A percentile compares a stretch with the other conserved stretches of the same genome.
phyloP scores from a whole-genome alignment of 2,888 invertebrate species.

The Euzophera pinguis region DNA sequence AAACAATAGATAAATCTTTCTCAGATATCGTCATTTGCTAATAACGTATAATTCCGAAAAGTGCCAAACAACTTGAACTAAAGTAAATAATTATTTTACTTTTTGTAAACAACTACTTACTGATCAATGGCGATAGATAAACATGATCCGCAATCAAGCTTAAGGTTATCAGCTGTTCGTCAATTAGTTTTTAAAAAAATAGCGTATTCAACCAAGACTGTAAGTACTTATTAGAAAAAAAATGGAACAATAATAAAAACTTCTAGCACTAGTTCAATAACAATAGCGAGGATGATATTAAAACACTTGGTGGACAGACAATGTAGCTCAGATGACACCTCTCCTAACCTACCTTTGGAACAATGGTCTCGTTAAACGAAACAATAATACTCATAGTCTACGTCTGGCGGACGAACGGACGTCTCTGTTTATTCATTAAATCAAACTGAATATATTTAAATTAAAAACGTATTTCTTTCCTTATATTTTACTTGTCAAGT shows the following conservation, averaged over 20 bases:
- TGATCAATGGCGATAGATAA: neutral
- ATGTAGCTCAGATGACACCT: constrained; percentile 59
- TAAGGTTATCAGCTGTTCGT: no score
- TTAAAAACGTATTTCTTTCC: constrained; percentile 26
- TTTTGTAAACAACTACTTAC: no score
- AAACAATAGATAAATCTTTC: no score
- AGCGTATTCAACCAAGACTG: neutral
- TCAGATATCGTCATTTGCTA: no score
- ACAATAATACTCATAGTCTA: constrained; percentile 53
- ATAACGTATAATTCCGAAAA: neutral
- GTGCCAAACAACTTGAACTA: no score
- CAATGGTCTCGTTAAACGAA: constrained; percentile 66
- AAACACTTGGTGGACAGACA: constrained; percentile 56
- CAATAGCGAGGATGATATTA: constrained; percentile 48
- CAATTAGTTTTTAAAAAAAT: no score
- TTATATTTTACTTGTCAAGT: no score
- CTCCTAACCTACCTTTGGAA: constrained; percentile 43
- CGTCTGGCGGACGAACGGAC: constrained; percentile 30
- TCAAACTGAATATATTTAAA: constrained; percentile 47
- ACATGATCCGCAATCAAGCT: no score
- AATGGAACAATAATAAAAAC: constrained; percentile 6
- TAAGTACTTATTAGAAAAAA: no score
- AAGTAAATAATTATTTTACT: no score
- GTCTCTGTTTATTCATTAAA: constrained; percentile 26
- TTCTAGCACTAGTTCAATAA: constrained; percentile 19